Percentiles rank a stretch among this genome's conserved stretches.
Evolutionary conservation across 2,888 invertebrate species (phyloP).

Genomic region (Callimorpha dominula): DNA sequence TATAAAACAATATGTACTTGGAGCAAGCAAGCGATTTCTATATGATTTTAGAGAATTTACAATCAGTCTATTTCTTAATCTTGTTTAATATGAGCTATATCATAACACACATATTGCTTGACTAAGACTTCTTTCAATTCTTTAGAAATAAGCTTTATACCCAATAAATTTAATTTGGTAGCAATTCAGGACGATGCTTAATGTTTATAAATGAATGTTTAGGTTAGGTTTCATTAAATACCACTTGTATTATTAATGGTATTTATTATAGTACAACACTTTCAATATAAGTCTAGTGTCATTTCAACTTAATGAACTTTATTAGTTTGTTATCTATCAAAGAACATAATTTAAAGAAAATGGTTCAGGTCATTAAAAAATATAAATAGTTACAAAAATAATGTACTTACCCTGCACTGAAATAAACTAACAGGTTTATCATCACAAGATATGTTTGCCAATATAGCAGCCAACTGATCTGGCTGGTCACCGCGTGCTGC

Average conservation of each 20-base stretch:
- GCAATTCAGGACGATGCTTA: too few species aligned
- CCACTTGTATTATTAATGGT: too few species aligned
- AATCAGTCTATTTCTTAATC: too few species aligned
- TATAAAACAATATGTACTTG: too few species aligned
- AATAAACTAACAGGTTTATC: conserved; percentile 94
- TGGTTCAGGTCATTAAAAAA: background rate
- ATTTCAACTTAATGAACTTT: background rate
- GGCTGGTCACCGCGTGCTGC: conserved; percentile 88
- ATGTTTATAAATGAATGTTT: too few species aligned
- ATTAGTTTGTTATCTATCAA: background rate
- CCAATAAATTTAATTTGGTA: too few species aligned
- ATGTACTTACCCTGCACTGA: conserved; percentile 91
- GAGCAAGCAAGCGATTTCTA: too few species aligned
- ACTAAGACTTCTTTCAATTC: background rate
- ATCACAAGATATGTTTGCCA: conserved; percentile 89
- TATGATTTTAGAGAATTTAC: too few species aligned
- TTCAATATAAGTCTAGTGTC: too few species aligned
- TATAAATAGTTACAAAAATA: background rate
- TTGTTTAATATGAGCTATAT: background rate
- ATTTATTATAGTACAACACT: too few species aligned
- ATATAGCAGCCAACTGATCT: conserved; percentile 90
- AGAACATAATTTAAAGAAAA: background rate
- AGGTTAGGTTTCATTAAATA: too few species aligned
- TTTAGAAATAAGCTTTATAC: too few species aligned
- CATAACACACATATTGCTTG: background rate